These are phyloP conservation scores for Atta texana DNA, from an alignment of 1,140 invertebrate genomes.

Conservation along the genomic window DNA sequence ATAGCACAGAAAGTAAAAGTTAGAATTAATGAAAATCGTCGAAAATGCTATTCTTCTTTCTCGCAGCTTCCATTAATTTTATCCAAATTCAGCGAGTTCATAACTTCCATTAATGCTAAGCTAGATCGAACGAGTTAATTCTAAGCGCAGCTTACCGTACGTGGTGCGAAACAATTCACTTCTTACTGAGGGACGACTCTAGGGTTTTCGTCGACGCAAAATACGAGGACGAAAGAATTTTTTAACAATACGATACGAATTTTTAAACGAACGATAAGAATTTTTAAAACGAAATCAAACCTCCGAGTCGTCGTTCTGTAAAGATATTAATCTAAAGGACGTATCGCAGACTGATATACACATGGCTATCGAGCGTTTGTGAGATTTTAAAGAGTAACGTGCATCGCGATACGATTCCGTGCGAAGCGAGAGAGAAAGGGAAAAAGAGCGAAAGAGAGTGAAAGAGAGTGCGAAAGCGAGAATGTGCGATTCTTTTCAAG, in stretches of 20 bases:
- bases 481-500: constrained; percentile 27
- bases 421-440: constrained; percentile 5
- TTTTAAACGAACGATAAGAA: constrained; percentile 55
- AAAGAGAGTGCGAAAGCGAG: neutral
- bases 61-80: constrained; percentile 66
- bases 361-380: constrained; percentile 69
- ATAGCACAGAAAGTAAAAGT: constrained; percentile 8
- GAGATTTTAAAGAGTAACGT: constrained; percentile 53
- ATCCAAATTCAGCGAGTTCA: constrained; percentile 27
- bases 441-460: neutral
- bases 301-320: constrained; percentile 51
- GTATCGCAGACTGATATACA: constrained; percentile 78
- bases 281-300: constrained; percentile 69
- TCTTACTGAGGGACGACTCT: constrained; percentile 20
- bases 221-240: neutral
- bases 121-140: constrained; percentile 41
- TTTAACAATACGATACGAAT: constrained; percentile 7
- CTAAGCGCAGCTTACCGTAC: constrained; percentile 68
- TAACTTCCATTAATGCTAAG: constrained; percentile 79
- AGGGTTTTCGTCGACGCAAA: neutral
- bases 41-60: constrained; percentile 41
- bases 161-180: constrained; percentile 37
- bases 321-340: constrained; percentile 56
- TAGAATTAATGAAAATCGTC: constrained; percentile 24
- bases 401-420: constrained; percentile 71